Conservation (phyloP, 2,888 invertebrate species). For the Amphipyra berbera region DNA sequence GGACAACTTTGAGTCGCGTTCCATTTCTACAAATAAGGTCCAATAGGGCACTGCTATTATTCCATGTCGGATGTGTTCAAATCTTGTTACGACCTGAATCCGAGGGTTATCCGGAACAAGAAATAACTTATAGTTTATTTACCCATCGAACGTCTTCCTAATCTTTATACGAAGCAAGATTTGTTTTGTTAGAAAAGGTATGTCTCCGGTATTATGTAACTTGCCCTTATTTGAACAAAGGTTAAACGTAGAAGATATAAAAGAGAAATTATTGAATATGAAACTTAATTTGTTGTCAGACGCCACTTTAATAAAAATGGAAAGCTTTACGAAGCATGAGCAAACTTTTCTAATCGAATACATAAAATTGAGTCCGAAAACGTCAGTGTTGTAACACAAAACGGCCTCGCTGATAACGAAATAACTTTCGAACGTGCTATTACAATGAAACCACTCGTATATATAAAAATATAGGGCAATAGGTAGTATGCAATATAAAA, state of each 20-base stretch:
- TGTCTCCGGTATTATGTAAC: constrained; percentile 23
- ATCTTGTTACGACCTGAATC: constrained; percentile 71
- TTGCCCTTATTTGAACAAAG: constrained; percentile 17
- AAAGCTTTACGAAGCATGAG: constrained; percentile 17
- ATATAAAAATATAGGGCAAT: constrained; percentile 27
- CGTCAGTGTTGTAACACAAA: constrained; percentile 43
- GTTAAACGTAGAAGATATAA: not conserved
- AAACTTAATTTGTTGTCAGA: constrained; percentile 27
- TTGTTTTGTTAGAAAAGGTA: constrained; percentile 41
- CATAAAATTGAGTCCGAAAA: constrained; percentile 37
- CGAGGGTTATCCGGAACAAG: constrained; percentile 65
- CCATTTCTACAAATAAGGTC: constrained; percentile 61
- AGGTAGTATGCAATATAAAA: constrained; percentile 1
- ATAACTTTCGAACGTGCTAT: constrained; percentile 48
- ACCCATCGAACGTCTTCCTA: constrained; percentile 61
- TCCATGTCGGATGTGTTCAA: constrained; percentile 72
- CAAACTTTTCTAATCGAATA: constrained; percentile 38
- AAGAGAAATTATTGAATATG: constrained; percentile 23
- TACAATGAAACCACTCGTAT: constrained; percentile 21
- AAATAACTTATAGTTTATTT: constrained; percentile 68
- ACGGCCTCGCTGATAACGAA: constrained; percentile 52
- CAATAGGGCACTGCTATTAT: constrained; percentile 64
- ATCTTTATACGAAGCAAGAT: constrained; percentile 56
- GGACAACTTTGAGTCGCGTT: constrained; percentile 54
- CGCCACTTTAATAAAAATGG: constrained; percentile 17